These are phyloP conservation scores for Thalassaphorura encarpata DNA, from an alignment of 1,140 invertebrate species.

Conservation along the genomic window DNA sequence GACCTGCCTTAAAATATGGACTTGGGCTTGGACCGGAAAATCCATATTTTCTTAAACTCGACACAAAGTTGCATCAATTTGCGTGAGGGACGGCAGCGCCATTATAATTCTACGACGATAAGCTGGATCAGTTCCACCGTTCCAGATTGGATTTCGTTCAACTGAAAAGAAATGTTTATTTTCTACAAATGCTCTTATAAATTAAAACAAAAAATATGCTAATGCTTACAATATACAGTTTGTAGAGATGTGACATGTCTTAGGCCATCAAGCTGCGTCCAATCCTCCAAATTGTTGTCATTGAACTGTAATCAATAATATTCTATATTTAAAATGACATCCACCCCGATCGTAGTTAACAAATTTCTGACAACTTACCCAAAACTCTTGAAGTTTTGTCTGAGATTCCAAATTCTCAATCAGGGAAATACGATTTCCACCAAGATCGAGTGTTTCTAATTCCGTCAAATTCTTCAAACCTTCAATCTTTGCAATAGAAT, in stretches of 20 bases:
- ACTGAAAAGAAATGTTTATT: too few relatives aligned
- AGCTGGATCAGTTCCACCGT: constrained; percentile 56
- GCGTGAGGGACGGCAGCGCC: constrained; percentile 69
- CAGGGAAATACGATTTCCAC: constrained; percentile 71
- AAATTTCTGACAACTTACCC: constrained; percentile 53
- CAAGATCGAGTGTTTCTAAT: constrained; percentile 79
- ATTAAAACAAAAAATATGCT: too few relatives aligned
- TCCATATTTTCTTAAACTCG: too few relatives aligned
- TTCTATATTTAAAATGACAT: too few relatives aligned
- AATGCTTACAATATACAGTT: constrained; percentile 89
- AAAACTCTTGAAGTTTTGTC: constrained; percentile 73
- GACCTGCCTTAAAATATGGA: too few relatives aligned
- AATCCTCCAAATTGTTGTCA: constrained; percentile 78
- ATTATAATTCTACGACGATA: constrained; percentile 89
- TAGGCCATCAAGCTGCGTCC: constrained; percentile 71
- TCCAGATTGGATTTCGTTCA: constrained; percentile 74
- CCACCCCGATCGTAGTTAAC: too few relatives aligned
- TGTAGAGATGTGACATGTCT: constrained; percentile 60
- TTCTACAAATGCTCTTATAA: too few relatives aligned
- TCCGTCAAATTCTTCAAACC: constrained; percentile 57
- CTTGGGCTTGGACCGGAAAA: too few relatives aligned
- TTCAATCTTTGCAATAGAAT: constrained; percentile 71
- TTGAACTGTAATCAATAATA: constrained; percentile 61
- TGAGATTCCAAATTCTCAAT: constrained; percentile 73
- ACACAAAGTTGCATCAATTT: constrained; percentile 92